phyloP scores from a whole-genome alignment of 2,888 invertebrate genomes.

The Troilus luridus region DNA sequence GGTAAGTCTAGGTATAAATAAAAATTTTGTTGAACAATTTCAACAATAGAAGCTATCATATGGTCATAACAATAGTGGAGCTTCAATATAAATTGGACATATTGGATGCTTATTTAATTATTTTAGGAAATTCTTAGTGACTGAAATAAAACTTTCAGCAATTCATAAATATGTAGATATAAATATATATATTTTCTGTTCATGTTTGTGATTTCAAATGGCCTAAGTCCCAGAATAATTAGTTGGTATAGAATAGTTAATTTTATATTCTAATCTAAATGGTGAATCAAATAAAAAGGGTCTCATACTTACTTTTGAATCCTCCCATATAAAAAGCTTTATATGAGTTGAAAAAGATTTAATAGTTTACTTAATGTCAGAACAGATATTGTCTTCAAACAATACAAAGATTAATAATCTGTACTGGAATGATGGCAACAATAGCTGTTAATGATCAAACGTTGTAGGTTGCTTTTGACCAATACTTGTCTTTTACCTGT shows the following conservation, averaged over 20 bases:
- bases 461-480: too few relatives aligned
- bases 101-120: neutral
- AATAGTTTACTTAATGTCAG: too few relatives aligned
- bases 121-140: neutral
- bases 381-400: neutral
- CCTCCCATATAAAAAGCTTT: too few relatives aligned
- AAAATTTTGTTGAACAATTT: neutral
- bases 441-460: too few relatives aligned
- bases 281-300: neutral
- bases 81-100: neutral
- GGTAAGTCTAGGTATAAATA: neutral
- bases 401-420: neutral
- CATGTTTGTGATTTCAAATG: too few relatives aligned
- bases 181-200: too few relatives aligned
- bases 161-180: neutral
- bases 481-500: too few relatives aligned
- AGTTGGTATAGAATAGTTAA: too few relatives aligned
- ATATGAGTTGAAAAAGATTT: too few relatives aligned
- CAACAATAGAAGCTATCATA: neutral
- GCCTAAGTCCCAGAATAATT: too few relatives aligned
- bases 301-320: neutral
- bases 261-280: too few relatives aligned
- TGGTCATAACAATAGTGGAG: slow-evolving; percentile 13
- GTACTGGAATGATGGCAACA: neutral
- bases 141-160: neutral